A percentile compares a stretch with the other conserved stretches of the same genome.
Evolutionary conservation across 2,113 vertebrate species (phyloP).

Genomic region (Heterocephalus glaber): DNA sequence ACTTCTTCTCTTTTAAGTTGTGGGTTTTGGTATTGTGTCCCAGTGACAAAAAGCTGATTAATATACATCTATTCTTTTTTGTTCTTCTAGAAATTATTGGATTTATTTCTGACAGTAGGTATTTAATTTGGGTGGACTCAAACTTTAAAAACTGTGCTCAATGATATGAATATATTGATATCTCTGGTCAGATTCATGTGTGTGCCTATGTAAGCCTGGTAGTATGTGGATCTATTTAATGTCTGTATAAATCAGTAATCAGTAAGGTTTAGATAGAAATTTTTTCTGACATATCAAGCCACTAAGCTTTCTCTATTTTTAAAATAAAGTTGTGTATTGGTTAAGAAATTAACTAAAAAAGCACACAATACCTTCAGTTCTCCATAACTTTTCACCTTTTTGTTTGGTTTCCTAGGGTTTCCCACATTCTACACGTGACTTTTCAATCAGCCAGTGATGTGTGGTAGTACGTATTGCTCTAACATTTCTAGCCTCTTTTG

Average conservation of each 20-base stretch:
- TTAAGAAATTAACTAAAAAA: not conserved
- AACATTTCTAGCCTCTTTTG: not conserved
- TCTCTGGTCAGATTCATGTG: not conserved
- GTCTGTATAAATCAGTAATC: not conserved
- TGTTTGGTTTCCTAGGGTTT: not conserved
- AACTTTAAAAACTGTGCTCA: not conserved
- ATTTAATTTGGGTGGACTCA: not conserved
- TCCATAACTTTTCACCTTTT: not conserved
- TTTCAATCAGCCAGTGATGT: not conserved
- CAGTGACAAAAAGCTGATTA: not conserved
- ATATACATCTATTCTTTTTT: not conserved
- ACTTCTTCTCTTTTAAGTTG: not conserved
- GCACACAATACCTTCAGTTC: not conserved
- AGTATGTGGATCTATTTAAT: not conserved
- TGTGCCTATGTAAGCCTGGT: not conserved
- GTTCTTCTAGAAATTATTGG: not conserved
- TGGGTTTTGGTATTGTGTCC: not conserved
- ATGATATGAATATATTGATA: not conserved
- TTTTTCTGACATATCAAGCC: not conserved
- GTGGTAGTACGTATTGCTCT: not conserved
- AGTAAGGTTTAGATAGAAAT: not conserved
- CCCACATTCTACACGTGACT: not conserved
- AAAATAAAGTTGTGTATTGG: not conserved
- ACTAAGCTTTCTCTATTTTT: not conserved
- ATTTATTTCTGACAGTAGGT: not conserved